phyloP scores from a whole-genome alignment of 2,113 vertebrate genomes.

The Epinephelus lanceolatus region DNA sequence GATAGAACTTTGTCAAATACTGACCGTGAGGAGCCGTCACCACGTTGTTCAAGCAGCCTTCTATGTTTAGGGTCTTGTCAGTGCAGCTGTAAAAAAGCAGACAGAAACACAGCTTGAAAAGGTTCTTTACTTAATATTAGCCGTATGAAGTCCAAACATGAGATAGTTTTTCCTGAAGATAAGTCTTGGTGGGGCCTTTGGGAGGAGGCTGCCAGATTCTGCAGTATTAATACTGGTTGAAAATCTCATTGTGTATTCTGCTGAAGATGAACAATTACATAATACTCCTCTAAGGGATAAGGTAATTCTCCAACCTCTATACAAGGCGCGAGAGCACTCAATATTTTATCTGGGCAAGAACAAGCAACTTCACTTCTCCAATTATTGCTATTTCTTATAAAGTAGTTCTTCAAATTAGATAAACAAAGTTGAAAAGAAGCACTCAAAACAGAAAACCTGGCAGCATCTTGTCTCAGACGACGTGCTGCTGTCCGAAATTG shows the following conservation, averaged over 20 bases:
- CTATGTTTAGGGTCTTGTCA: constrained; percentile 70
- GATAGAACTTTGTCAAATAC: constrained; percentile 6
- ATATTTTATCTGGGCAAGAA: background rate
- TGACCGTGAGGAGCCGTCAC: constrained; percentile 84
- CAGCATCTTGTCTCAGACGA: background rate
- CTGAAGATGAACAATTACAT: background rate
- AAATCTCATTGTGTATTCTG: background rate
- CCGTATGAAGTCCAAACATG: background rate
- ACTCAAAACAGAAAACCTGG: background rate
- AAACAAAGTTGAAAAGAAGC: background rate
- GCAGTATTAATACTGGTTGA: background rate
- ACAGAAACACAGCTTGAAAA: constrained; percentile 3
- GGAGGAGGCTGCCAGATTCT: background rate
- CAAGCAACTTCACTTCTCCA: background rate
- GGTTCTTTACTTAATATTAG: background rate
- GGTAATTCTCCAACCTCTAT: background rate
- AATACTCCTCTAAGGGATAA: background rate
- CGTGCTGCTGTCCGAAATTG: background rate
- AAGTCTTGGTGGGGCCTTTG: background rate
- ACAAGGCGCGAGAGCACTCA: background rate
- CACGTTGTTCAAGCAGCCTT: constrained; percentile 83
- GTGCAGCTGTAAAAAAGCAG: constrained; percentile 78
- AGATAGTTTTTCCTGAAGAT: background rate
- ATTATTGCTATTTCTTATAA: background rate
- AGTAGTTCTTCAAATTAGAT: background rate